Evolutionary conservation across 2,113 vertebrate species (phyloP).

Genomic region (Ictalurus punctatus): DNA sequence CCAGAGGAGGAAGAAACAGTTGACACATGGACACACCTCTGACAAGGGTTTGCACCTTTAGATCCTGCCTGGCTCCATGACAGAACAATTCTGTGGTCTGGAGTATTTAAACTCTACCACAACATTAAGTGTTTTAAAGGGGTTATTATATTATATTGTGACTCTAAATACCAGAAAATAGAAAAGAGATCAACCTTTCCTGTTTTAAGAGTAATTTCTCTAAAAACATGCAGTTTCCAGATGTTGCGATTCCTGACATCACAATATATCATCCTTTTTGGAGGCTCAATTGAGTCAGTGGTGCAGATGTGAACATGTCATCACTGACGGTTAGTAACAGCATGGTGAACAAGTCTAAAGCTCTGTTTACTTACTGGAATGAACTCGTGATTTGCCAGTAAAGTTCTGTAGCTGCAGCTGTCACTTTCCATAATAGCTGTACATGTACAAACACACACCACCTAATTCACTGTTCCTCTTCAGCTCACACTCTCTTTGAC

Average conservation of each 20-base stretch:
- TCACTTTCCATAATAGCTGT: not conserved
- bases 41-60: slow-evolving; percentile 3
- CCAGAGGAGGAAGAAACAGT: not conserved
- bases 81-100: not conserved
- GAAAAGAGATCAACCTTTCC: not conserved
- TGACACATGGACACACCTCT: slow-evolving; percentile 23
- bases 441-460: not conserved
- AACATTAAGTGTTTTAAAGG: not conserved
- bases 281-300: not conserved
- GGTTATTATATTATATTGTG: not conserved
- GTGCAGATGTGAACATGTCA: not conserved
- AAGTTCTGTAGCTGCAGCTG: not conserved
- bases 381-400: not conserved
- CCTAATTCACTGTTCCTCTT: not conserved
- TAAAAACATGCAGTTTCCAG: not conserved
- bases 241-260: not conserved
- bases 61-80: not conserved
- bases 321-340: not conserved
- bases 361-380: not conserved
- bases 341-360: not conserved
- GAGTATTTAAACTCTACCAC: not conserved
- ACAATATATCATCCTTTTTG: not conserved
- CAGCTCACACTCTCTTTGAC: not conserved
- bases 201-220: not conserved
- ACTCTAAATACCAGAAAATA: not conserved